A percentile compares a stretch with the other conserved stretches of the same genome.
These are phyloP conservation scores for Nomada goodeniana DNA, from an alignment of 2,888 invertebrate species.

Conservation along the genomic window DNA sequence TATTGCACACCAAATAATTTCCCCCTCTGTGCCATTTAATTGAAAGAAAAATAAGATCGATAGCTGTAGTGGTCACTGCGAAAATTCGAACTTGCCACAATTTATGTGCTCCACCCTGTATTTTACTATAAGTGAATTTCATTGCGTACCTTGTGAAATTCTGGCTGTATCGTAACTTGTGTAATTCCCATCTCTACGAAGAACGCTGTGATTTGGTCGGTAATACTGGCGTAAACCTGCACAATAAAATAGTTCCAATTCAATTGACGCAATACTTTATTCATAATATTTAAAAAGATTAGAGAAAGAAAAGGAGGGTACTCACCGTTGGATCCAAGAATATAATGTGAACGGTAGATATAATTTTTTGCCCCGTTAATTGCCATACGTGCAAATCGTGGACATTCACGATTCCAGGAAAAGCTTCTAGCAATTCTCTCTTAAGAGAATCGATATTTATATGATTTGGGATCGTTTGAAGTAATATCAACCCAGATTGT, in stretches of 20 bases:
- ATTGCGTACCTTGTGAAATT: conserved; percentile 86
- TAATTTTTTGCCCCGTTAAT: conserved; percentile 90
- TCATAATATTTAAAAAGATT: not conserved
- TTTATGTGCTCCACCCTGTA: too few species aligned
- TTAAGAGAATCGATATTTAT: conserved; percentile 91
- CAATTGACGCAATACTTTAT: not conserved
- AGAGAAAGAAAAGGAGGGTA: not conserved
- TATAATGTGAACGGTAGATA: conserved; percentile 94
- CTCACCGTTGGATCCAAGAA: conserved; percentile 88
- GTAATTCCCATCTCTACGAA: conserved; percentile 93
- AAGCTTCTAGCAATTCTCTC: conserved; percentile 87
- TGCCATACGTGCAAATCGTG: conserved; percentile 97
- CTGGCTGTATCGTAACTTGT: conserved; percentile 94
- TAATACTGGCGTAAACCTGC: conserved; percentile 86
- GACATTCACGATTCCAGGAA: conserved; percentile 90
- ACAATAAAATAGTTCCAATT: not conserved
- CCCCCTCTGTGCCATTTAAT: too few species aligned
- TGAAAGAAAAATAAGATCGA: too few species aligned
- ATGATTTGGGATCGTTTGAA: conserved; percentile 96
- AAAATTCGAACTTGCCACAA: too few species aligned
- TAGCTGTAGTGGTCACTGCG: too few species aligned
- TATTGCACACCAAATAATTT: too few species aligned
- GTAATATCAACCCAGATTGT: conserved; percentile 93
- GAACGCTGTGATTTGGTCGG: conserved; percentile 89
- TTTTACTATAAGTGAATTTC: not conserved